Conservation (phyloP, 1,140 invertebrate species). For the Drosophila carrolli region DNA sequence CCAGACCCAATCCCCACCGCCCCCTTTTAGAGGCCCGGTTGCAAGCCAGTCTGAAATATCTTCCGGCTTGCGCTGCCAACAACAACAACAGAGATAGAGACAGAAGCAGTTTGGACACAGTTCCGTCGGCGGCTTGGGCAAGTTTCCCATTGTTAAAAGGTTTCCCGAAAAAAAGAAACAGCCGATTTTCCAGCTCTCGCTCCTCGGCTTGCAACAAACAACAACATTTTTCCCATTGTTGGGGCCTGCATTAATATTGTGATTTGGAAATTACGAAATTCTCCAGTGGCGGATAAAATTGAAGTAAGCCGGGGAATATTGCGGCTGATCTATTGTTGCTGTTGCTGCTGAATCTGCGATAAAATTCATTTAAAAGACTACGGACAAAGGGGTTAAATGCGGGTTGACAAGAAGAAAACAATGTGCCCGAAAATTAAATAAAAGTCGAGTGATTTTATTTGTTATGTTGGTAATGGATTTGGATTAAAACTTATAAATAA, state of each 20-base stretch:
- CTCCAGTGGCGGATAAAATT: constrained; percentile 52
- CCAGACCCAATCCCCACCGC: background rate
- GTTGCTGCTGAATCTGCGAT: constrained; percentile 27
- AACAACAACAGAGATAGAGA: constrained; percentile 6
- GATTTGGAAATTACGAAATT: constrained; percentile 60
- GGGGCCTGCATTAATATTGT: constrained; percentile 54
- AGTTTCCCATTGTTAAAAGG: constrained; percentile 59
- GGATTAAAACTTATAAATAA: too few relatives aligned
- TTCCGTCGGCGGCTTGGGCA: constrained; percentile 57
- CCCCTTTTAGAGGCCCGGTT: constrained; percentile 11
- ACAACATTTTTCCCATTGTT: constrained; percentile 42
- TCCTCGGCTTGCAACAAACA: constrained; percentile 20
- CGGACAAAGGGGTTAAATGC: constrained; percentile 25
- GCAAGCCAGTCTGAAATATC: constrained; percentile 57
- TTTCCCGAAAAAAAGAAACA: constrained; percentile 49
- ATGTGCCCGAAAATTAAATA: constrained; percentile 1
- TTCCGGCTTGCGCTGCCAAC: constrained; percentile 46
- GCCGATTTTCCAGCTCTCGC: constrained; percentile 17
- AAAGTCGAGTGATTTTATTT: constrained; percentile 14
- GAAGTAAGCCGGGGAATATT: constrained; percentile 27
- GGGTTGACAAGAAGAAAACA: constrained; percentile 15
- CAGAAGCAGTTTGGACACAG: constrained; percentile 42
- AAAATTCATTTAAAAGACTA: constrained; percentile 28
- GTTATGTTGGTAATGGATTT: background rate
- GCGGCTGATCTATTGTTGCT: constrained; percentile 33